Evolutionary conservation across 2,888 invertebrate species (phyloP).

Genomic region (Amaurobius ferox): DNA sequence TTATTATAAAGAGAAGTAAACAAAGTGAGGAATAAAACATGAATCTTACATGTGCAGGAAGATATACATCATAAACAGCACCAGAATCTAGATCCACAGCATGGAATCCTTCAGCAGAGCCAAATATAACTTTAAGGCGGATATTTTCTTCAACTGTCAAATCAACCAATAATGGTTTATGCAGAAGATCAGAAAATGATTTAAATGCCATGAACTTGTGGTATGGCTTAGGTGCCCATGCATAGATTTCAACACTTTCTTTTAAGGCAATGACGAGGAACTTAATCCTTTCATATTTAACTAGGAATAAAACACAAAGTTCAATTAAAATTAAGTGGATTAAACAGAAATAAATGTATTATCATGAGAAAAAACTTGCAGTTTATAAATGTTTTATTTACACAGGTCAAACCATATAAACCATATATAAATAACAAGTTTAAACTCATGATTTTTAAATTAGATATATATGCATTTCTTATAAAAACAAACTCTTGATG

Average conservation of each 20-base stretch:
- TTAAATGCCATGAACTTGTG: conserved; percentile 99
- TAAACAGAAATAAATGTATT: too few relatives aligned
- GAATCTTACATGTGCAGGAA: conserved; percentile 97
- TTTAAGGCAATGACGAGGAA: conserved; percentile 99
- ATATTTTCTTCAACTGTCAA: conserved; percentile 99
- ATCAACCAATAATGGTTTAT: conserved; percentile 96
- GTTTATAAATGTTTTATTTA: too few relatives aligned
- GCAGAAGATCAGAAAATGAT: conserved; percentile 82
- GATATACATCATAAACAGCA: conserved; percentile 98
- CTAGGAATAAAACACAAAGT: conserved; percentile 78
- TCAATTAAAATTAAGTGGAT: too few relatives aligned
- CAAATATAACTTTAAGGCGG: conserved; percentile 99
- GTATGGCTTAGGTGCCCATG: conserved; percentile 99
- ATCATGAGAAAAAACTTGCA: too few relatives aligned
- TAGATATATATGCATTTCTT: too few relatives aligned
- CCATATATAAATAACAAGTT: too few relatives aligned
- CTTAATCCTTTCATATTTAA: conserved; percentile 99
- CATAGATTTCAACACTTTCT: conserved; percentile 99
- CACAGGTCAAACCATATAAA: too few relatives aligned
- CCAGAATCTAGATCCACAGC: conserved; percentile 99
- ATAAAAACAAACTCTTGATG: too few relatives aligned
- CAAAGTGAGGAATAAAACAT: too few relatives aligned
- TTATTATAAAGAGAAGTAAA: too few relatives aligned
- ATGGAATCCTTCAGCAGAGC: conserved; percentile 98
- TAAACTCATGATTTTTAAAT: too few relatives aligned